Conservation (phyloP, 2,888 invertebrate species). For the Amiota mariae region DNA sequence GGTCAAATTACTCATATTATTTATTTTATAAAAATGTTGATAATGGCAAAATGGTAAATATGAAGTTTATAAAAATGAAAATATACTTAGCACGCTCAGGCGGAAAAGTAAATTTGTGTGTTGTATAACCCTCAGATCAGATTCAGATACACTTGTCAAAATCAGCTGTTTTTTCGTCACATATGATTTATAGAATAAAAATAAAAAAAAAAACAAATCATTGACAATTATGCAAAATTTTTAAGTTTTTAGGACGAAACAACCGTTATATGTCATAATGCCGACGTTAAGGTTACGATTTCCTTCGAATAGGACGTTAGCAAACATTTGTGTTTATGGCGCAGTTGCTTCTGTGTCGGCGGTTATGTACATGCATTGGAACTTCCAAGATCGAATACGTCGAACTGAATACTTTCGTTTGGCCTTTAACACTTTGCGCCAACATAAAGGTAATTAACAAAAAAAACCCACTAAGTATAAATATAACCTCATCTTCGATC, state of each 20-base stretch:
- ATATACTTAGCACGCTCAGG: not conserved
- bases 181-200: not conserved
- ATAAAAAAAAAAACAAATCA: not conserved
- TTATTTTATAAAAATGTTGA: not conserved
- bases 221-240: conserved; percentile 17
- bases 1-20: conserved; percentile 48
- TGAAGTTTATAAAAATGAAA: not conserved
- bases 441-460: conserved; percentile 61
- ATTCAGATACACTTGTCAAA: conserved; percentile 16
- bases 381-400: conserved; percentile 76
- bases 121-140: conserved; percentile 49
- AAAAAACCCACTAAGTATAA: not conserved
- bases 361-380: conserved; percentile 72
- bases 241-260: not conserved
- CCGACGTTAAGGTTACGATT: conserved; percentile 51
- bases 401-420: conserved; percentile 78
- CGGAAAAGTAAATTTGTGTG: not conserved
- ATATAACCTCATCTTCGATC: too few relatives aligned
- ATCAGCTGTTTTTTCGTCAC: conserved; percentile 31
- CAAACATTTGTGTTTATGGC: conserved; percentile 79
- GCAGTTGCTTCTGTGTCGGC: conserved; percentile 75
- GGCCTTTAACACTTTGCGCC: conserved; percentile 77
- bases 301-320: conserved; percentile 76
- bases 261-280: conserved; percentile 13
- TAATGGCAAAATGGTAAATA: not conserved